Conservation (phyloP, 2,113 vertebrate species). For the Budorcas taxicolor region DNA sequence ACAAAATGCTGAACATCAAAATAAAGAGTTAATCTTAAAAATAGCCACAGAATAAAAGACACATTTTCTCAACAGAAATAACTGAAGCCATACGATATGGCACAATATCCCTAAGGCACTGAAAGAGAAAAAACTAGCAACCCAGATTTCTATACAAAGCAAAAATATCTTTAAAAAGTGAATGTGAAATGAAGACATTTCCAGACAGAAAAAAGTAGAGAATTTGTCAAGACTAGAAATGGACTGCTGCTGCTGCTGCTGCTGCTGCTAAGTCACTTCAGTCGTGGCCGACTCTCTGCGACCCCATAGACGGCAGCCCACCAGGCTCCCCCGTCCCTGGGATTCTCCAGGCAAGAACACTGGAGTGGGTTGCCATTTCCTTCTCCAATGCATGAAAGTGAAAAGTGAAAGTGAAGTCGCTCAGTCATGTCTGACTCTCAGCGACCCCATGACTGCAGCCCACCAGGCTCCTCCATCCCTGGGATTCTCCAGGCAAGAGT, state of each 20-base stretch:
- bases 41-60: not conserved
- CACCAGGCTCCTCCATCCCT: fast-evolving
- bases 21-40: not conserved
- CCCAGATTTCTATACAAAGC: not conserved
- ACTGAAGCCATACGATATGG: not conserved
- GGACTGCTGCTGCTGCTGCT: no score
- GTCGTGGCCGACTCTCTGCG: no score
- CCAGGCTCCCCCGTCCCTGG: no score
- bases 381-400: no score
- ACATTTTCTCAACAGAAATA: not conserved
- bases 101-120: not conserved
- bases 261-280: no score
- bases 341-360: no score
- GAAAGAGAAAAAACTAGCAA: not conserved
- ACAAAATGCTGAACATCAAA: not conserved
- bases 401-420: no score
- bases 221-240: not conserved
- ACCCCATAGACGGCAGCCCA: no score
- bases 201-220: not conserved
- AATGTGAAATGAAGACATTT: slow-evolving; percentile 37
- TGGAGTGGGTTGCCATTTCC: no score
- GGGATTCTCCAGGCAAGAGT: no score
- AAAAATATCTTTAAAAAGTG: not conserved
- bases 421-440: no score
- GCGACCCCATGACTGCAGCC: no score